These are phyloP conservation scores for Xanthorhoe designata DNA, from an alignment of 2,888 invertebrate species.

Conservation along the genomic window DNA sequence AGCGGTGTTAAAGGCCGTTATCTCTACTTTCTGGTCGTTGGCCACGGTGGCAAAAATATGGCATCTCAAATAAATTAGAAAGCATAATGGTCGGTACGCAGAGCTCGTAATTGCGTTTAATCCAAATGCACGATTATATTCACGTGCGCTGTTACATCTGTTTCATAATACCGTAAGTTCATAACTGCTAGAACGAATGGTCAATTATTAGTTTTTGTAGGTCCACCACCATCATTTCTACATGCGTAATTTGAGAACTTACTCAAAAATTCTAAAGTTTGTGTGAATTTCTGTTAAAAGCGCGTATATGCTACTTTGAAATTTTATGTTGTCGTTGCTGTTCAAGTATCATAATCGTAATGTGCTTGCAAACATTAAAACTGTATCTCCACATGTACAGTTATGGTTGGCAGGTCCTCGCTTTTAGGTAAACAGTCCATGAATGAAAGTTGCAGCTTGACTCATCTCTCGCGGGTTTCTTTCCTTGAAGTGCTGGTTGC, in stretches of 20 bases:
- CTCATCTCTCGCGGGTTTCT: constrained; percentile 42
- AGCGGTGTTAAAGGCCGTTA: constrained; percentile 49
- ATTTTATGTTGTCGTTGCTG: constrained; percentile 2
- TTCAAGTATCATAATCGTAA: constrained; percentile 8
- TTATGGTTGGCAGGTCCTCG: constrained; percentile 7
- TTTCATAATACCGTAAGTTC: constrained; percentile 13
- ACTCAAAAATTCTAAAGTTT: background rate
- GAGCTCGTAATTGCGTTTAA: constrained; percentile 20
- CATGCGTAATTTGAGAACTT: background rate
- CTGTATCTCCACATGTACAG: constrained; percentile 15
- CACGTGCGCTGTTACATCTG: background rate
- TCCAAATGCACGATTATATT: constrained; percentile 16
- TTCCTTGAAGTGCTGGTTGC: constrained; percentile 46
- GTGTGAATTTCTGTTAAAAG: background rate
- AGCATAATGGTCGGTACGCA: constrained; percentile 42
- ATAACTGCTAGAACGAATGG: background rate
- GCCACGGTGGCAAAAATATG: constrained; percentile 46
- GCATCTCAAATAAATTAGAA: constrained; percentile 52
- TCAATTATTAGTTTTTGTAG: background rate
- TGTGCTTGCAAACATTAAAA: constrained; percentile 16
- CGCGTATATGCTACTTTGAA: background rate
- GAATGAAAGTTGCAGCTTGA: constrained; percentile 49
- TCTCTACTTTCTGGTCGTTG: constrained; percentile 43
- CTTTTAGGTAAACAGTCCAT: constrained; percentile 36
- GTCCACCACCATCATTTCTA: background rate